Percentiles rank a stretch among this genome's conserved stretches.
phyloP scores from a whole-genome alignment of 2,113 vertebrate genomes.

The Triplophysa dalaica region DNA sequence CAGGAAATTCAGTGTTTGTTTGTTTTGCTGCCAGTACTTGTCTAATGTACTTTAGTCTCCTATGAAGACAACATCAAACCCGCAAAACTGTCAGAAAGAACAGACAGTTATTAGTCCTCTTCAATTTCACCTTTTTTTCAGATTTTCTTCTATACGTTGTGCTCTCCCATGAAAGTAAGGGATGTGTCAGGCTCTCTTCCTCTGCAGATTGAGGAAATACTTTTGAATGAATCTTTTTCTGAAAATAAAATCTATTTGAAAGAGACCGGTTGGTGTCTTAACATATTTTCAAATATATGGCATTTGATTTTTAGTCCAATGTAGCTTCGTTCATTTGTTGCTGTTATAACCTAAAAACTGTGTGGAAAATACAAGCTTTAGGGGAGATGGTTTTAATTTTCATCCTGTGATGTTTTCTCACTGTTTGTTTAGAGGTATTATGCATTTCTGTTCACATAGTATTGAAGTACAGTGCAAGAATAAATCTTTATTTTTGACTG shows the following conservation, averaged over 20 bases:
- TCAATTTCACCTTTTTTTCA: constrained; percentile 17
- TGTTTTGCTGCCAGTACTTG: constrained; percentile 9
- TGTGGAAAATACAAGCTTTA: background rate
- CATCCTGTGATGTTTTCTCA: background rate
- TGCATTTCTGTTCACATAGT: background rate
- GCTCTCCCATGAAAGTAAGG: constrained; percentile 27
- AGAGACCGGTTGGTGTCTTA: background rate
- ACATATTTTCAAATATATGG: background rate
- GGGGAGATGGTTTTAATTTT: background rate
- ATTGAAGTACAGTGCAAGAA: background rate
- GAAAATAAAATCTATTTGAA: background rate
- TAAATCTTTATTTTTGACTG: background rate
- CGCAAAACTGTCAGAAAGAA: constrained; percentile 10
- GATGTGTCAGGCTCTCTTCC: background rate
- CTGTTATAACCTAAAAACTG: background rate
- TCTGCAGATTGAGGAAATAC: background rate
- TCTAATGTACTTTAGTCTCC: constrained; percentile 4
- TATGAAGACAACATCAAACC: constrained; percentile 18
- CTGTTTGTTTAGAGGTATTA: background rate
- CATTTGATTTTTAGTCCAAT: background rate
- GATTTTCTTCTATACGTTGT: constrained; percentile 21
- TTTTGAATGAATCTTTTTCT: background rate
- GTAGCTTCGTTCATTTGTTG: background rate
- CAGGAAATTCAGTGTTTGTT: constrained; percentile 21
- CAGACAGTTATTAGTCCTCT: constrained; percentile 3